phyloP scores from a whole-genome alignment of 2,797 vertebrate species.

The Chromobotia macracanthus region DNA sequence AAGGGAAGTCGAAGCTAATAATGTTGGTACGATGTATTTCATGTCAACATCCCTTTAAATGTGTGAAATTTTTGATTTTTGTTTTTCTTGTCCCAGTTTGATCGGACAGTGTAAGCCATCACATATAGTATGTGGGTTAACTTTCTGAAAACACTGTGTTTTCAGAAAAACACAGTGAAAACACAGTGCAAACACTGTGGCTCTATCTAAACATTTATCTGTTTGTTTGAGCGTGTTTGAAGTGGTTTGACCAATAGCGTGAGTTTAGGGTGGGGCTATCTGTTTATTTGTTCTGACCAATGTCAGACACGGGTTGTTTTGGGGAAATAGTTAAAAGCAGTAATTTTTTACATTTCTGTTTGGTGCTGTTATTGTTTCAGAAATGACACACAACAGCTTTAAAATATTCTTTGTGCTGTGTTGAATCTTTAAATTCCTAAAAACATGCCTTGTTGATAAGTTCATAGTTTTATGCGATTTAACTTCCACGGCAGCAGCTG shows the following conservation, averaged over 20 bases:
- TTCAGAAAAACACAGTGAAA: no score
- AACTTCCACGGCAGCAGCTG: constrained; percentile 38
- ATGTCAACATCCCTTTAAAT: no score
- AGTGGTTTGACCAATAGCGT: neutral
- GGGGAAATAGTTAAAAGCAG: neutral
- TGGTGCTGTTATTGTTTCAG: neutral
- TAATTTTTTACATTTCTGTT: neutral
- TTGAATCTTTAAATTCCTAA: constrained; percentile 25
- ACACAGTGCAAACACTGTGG: neutral
- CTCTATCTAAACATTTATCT: no score
- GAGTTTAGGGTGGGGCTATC: neutral
- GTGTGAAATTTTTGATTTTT: neutral
- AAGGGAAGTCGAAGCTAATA: neutral
- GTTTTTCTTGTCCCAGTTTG: neutral
- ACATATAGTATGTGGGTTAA: no score
- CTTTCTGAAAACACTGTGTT: no score
- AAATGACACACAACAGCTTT: constrained; percentile 3
- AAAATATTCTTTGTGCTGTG: neutral
- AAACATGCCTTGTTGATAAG: constrained; percentile 30
- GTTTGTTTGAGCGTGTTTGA: neutral
- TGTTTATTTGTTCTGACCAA: neutral
- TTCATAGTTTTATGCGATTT: constrained; percentile 37
- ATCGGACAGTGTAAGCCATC: neutral
- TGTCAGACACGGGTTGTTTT: neutral
- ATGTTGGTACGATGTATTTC: constrained; percentile 2